A percentile compares a stretch with the other conserved stretches of the same genome.
phyloP scores from a whole-genome alignment of 2,797 vertebrate genomes.

The Uromys caudimaculatus region DNA sequence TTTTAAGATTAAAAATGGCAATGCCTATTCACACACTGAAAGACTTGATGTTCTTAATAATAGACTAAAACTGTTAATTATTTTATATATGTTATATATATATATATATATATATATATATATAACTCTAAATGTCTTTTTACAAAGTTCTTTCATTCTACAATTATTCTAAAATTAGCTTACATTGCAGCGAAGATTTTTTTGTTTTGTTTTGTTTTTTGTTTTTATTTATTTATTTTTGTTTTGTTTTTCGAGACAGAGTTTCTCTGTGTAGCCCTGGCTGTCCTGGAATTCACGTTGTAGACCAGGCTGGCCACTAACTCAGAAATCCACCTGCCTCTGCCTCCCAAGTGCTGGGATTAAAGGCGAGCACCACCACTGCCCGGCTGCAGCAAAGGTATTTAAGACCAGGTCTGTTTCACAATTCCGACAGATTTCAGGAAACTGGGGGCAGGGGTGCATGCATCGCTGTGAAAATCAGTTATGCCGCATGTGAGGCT shows the following conservation, averaged over 20 bases:
- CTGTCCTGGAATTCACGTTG: no score
- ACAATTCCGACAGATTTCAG: neutral
- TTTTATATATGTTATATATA: neutral
- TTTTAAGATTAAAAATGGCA: slow-evolving; percentile 17
- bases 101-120: neutral
- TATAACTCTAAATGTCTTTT: neutral
- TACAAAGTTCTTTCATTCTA: neutral
- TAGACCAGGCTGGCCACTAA: no score
- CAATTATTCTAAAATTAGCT: neutral
- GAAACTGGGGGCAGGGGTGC: neutral
- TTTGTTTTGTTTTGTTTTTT: no score
- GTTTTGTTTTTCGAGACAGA: no score
- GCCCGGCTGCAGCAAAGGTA: neutral
- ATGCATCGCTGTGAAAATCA: neutral
- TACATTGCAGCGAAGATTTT: neutral
- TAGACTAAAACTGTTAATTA: slow-evolving; percentile 51
- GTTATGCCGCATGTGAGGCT: neutral
- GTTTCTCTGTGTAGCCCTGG: no score
- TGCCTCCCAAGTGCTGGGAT: no score
- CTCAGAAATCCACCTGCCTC: no score
- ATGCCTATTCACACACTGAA: neutral
- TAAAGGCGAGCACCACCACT: no score
- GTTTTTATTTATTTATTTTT: no score
- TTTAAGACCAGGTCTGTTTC: neutral
- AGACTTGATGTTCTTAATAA: slow-evolving; percentile 50